These are phyloP conservation scores for Vulpes lagopus DNA, from an alignment of 2,113 vertebrate species.

Conservation along the genomic window DNA sequence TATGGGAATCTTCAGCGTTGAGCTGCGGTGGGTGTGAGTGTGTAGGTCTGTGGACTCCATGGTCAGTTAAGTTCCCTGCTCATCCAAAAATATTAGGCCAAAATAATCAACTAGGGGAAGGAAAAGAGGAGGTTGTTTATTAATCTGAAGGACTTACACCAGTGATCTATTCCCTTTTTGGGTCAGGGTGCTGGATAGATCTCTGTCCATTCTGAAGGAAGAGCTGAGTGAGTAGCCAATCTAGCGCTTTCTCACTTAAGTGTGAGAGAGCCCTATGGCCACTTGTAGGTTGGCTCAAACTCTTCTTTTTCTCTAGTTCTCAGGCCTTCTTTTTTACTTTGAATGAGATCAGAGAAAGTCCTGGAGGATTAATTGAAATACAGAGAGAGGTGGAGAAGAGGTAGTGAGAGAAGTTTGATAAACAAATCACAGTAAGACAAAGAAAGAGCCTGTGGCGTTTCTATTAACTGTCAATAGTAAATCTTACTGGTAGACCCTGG, in stretches of 20 bases:
- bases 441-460: not conserved
- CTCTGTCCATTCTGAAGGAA: not conserved
- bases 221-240: not conserved
- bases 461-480: not conserved
- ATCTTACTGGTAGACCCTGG: not conserved
- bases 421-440: not conserved
- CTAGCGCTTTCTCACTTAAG: not conserved
- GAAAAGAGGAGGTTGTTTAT: not conserved
- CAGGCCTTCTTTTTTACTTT: constrained; percentile 14
- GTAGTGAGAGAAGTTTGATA: not conserved
- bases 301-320: not conserved
- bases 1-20: constrained; percentile 19
- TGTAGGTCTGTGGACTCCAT: not conserved
- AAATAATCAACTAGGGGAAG: constrained; percentile 10
- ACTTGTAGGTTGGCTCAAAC: not conserved
- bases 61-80: constrained; percentile 32
- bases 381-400: not conserved
- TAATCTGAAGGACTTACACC: not conserved
- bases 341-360: not conserved
- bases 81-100: not conserved
- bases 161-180: not conserved
- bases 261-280: not conserved
- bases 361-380: not conserved
- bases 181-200: not conserved
- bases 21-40: not conserved